These are phyloP conservation scores for Rhyacophila evoluta DNA, from an alignment of 2,888 invertebrate species.

Conservation along the genomic window DNA sequence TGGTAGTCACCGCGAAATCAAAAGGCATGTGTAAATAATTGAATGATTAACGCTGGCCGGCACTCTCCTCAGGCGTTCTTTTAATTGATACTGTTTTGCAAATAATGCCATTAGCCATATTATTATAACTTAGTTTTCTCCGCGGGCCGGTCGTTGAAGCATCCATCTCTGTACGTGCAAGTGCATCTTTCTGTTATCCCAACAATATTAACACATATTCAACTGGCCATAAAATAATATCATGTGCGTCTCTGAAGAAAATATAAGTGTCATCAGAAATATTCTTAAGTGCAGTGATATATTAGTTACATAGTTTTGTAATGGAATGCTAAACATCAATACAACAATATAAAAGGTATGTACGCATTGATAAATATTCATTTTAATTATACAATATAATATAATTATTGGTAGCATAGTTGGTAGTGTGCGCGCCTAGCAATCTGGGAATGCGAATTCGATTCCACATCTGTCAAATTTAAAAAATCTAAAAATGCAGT, in stretches of 20 bases:
- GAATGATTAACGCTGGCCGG: not conserved
- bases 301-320: not conserved
- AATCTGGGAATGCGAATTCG: no score
- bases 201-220: not conserved
- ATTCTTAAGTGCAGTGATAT: not conserved
- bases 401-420: no score
- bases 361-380: no score
- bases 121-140: not conserved
- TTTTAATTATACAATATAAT: no score
- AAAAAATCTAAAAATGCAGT: no score
- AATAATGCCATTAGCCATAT: not conserved
- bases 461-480: no score
- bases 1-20: not conserved
- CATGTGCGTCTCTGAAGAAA: not conserved
- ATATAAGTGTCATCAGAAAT: not conserved
- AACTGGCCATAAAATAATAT: not conserved
- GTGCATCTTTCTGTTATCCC: not conserved
- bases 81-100: constrained; percentile 18
- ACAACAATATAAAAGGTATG: not conserved
- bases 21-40: constrained; percentile 3
- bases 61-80: not conserved
- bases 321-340: not conserved
- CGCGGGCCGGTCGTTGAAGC: constrained; percentile 8
- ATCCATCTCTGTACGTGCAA: not conserved
- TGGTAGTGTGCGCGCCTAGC: no score